phyloP scores from a whole-genome alignment of 64 coral and sea anemone genomes.

The Montipora capricornis region DNA sequence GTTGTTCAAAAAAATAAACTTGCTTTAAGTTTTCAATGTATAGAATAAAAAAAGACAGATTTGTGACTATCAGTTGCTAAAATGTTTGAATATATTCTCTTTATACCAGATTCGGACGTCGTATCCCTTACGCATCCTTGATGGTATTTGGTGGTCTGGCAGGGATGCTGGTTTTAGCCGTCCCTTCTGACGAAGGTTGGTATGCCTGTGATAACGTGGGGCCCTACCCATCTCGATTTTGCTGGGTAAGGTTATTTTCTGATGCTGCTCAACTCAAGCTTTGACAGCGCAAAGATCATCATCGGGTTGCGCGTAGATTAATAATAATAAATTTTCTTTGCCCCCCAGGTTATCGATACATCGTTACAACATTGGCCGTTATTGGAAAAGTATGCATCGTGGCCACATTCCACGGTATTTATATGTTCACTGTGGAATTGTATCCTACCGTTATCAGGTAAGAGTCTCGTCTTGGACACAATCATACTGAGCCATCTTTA shows the following conservation, averaged over 20 bases:
- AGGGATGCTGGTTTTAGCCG: slow-evolving; percentile 77
- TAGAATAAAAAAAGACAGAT: too few relatives aligned
- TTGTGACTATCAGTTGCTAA: neutral
- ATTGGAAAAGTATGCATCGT: slow-evolving; percentile 79
- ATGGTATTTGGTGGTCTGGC: slow-evolving; percentile 74
- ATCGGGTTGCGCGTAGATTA: too few relatives aligned
- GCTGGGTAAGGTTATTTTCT: too few relatives aligned
- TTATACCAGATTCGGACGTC: slow-evolving; percentile 70
- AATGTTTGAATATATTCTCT: neutral
- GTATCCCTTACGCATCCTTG: slow-evolving; percentile 73
- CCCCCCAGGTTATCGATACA: slow-evolving; percentile 56
- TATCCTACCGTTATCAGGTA: slow-evolving; percentile 85
- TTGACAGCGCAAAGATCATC: too few relatives aligned
- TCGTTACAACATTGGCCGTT: slow-evolving; percentile 60
- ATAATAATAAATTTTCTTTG: neutral
- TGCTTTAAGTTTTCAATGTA: too few relatives aligned
- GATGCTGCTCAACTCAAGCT: too few relatives aligned
- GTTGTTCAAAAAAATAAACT: too few relatives aligned
- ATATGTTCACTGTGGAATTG: slow-evolving; percentile 86
- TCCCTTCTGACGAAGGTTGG: slow-evolving; percentile 71
- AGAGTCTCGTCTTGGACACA: neutral
- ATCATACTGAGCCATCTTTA: too few relatives aligned
- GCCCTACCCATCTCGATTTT: too few relatives aligned
- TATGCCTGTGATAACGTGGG: neutral
- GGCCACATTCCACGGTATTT: slow-evolving; percentile 70